A percentile compares a stretch with the other conserved stretches of the same genome.
Evolutionary conservation across 2,113 vertebrate species (phyloP).

Genomic region (Syngnathus scovelli): DNA sequence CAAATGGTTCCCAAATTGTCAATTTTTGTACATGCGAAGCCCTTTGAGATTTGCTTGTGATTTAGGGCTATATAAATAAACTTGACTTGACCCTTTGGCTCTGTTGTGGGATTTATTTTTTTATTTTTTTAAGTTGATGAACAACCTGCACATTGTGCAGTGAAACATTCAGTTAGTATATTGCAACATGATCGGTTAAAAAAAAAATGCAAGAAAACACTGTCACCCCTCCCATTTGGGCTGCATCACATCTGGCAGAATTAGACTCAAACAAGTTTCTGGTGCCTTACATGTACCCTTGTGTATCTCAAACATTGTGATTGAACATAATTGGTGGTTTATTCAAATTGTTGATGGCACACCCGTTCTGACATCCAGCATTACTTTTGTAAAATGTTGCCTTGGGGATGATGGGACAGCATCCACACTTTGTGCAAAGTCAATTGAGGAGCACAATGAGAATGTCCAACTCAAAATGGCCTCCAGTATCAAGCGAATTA

Average conservation of each 20-base stretch:
- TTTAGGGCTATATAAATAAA: no score
- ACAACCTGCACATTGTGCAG: not conserved
- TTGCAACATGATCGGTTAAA: no score
- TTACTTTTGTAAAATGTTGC: not conserved
- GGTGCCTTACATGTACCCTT: not conserved
- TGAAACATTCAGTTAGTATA: not conserved
- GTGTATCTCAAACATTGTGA: not conserved
- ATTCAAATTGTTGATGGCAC: not conserved
- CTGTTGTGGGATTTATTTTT: not conserved
- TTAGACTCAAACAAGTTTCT: not conserved
- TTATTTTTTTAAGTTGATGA: not conserved
- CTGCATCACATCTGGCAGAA: not conserved
- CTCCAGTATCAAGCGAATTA: no score
- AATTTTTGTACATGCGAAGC: no score
- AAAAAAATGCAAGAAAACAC: no score
- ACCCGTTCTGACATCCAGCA: not conserved
- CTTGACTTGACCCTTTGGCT: not conserved
- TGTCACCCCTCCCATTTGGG: not conserved
- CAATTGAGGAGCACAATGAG: conserved; percentile 3
- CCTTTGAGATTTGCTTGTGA: no score
- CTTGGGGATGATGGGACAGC: conserved; percentile 11
- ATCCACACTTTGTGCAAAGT: not conserved
- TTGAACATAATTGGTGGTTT: not conserved
- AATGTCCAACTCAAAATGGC: conserved; percentile 22
- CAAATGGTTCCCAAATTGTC: not conserved